phyloP scores from a whole-genome alignment of 2,797 vertebrate genomes.

The Dendrocincla tyrannina region DNA sequence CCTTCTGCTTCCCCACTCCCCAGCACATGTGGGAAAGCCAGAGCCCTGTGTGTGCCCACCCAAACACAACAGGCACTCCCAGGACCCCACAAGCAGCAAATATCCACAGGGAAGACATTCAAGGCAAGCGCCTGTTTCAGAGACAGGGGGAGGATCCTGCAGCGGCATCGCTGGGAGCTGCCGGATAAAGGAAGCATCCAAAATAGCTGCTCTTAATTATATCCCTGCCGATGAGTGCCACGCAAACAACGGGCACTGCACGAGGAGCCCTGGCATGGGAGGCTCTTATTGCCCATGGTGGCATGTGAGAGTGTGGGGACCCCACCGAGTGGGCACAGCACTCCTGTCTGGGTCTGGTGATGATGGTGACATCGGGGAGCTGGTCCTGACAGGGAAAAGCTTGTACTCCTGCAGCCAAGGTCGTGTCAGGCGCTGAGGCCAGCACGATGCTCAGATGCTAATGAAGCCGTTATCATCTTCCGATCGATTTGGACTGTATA shows the following conservation, averaged over 20 bases:
- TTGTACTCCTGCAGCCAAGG: constrained; percentile 55
- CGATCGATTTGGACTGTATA: constrained; percentile 51
- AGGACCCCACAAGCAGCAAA: not conserved
- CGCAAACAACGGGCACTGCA: constrained; percentile 25
- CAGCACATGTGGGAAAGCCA: not conserved
- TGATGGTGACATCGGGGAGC: not conserved
- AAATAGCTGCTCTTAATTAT: constrained; percentile 68
- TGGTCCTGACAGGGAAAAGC: not conserved
- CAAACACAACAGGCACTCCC: not conserved
- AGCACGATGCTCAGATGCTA: constrained; percentile 15
- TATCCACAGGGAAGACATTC: not conserved
- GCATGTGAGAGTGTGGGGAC: not conserved
- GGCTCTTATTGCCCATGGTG: accelerated
- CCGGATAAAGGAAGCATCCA: constrained; percentile 58
- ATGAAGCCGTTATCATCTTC: constrained; percentile 61
- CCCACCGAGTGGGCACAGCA: not conserved
- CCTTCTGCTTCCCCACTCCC: not conserved
- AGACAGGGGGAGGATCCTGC: constrained; percentile 24
- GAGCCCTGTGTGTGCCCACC: accelerated
- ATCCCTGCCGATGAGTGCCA: constrained; percentile 43
- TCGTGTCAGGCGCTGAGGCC: not conserved
- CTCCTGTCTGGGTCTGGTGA: not conserved
- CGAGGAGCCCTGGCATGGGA: not conserved
- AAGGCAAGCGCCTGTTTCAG: not conserved
- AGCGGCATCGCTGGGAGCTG: constrained; percentile 36